phyloP scores from a whole-genome alignment of 2,888 invertebrate species.

The Mactromeris polynyma region DNA sequence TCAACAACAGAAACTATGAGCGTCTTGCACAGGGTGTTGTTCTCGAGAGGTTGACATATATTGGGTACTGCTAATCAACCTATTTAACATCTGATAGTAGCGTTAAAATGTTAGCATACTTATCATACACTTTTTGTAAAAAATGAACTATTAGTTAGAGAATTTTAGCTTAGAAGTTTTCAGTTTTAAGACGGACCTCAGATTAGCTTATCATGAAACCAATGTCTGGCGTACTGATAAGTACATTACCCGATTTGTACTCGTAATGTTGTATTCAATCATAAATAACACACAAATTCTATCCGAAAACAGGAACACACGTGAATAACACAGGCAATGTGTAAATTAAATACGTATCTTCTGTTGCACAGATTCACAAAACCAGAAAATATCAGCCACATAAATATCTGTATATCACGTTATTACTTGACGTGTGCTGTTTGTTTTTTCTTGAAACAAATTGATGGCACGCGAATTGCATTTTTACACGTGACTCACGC shows the following conservation, averaged over 20 bases:
- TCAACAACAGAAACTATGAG: too few species aligned
- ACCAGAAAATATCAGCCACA: background rate
- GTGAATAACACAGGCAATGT: background rate
- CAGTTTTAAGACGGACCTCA: background rate
- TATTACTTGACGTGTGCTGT: background rate
- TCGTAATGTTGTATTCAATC: too few species aligned
- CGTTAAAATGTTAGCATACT: too few species aligned
- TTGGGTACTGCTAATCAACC: too few species aligned
- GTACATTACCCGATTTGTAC: background rate
- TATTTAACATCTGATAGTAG: too few species aligned
- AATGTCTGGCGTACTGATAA: background rate
- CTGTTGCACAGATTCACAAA: background rate
- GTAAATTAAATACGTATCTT: background rate
- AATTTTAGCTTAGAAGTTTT: background rate
- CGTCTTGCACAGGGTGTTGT: too few species aligned
- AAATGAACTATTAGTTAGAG: too few species aligned
- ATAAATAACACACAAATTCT: background rate
- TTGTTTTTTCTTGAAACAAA: background rate
- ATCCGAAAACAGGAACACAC: background rate
- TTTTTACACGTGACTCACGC: slow-evolving; percentile 39
- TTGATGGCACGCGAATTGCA: slow-evolving; percentile 34
- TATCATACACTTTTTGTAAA: too few species aligned
- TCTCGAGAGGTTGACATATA: too few species aligned
- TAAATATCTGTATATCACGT: background rate
- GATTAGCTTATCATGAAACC: background rate